phyloP scores from a whole-genome alignment of 2,888 invertebrate genomes.

The Alcis repandata region DNA sequence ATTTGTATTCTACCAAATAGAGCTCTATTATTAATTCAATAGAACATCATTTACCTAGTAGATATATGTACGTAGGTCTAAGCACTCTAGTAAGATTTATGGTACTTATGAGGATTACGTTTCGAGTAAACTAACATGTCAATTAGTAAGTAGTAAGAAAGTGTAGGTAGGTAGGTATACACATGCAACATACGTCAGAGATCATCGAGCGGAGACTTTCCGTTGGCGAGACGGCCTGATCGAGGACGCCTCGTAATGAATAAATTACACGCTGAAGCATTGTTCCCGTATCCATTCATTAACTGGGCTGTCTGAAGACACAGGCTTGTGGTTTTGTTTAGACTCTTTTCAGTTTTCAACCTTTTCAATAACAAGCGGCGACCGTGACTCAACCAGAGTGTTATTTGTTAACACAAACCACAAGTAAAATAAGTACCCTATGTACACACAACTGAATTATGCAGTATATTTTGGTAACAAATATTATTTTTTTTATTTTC shows the following conservation, averaged over 20 bases:
- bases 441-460: neutral
- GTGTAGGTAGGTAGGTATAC: conserved; percentile 21
- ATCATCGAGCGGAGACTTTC: conserved; percentile 80
- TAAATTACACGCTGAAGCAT: conserved; percentile 87
- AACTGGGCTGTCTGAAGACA: conserved; percentile 69
- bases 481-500: too few relatives aligned
- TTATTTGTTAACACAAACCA: conserved; percentile 50
- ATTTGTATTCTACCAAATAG: conserved; percentile 4
- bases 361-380: conserved; percentile 59
- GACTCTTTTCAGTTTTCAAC: conserved; percentile 53
- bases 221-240: conserved; percentile 73
- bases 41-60: conserved; percentile 23
- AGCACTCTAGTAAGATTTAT: neutral
- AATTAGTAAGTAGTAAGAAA: conserved; percentile 31
- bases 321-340: conserved; percentile 59
- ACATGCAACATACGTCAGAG: conserved; percentile 56
- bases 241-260: conserved; percentile 85
- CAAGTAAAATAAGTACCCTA: conserved; percentile 17
- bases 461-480: neutral
- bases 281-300: conserved; percentile 82
- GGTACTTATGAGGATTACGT: conserved; percentile 20
- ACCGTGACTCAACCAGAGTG: conserved; percentile 63
- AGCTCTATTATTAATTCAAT: conserved; percentile 17
- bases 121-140: conserved; percentile 49
- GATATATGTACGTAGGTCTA: neutral